Evolutionary conservation across 2,888 invertebrate species (phyloP).

Genomic region (Noctua janthina): DNA sequence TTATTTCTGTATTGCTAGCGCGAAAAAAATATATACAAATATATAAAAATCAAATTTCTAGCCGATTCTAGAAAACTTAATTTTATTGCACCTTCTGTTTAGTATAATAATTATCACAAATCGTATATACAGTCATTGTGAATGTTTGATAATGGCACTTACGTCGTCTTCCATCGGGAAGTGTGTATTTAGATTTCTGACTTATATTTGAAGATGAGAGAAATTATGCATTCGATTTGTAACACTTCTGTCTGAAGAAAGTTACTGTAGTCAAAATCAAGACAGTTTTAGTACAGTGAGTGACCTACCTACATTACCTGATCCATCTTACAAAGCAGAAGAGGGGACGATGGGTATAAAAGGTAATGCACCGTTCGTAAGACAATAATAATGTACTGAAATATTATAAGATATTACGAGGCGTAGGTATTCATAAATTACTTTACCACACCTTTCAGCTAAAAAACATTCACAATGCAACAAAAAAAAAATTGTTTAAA

Average conservation of each 20-base stretch:
- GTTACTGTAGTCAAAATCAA: not conserved
- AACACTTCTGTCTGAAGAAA: constrained; percentile 3
- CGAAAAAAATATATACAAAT: constrained; percentile 51
- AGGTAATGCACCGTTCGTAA: not conserved
- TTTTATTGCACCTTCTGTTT: constrained; percentile 69
- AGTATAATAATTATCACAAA: constrained; percentile 67
- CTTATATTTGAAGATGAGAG: constrained; percentile 3
- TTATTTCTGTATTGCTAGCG: constrained; percentile 54
- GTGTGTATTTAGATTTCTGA: constrained; percentile 10
- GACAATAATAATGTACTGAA: constrained; percentile 3
- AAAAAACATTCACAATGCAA: constrained; percentile 67
- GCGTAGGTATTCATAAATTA: not conserved
- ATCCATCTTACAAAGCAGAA: not conserved
- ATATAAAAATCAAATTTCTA: constrained; percentile 58
- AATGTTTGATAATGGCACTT: constrained; percentile 71
- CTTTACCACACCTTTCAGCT: constrained; percentile 8
- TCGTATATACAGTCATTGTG: constrained; percentile 68
- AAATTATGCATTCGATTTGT: constrained; percentile 14
- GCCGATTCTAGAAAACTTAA: constrained; percentile 67
- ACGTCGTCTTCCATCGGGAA: constrained; percentile 36
- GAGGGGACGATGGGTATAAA: not conserved
- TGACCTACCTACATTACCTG: not conserved
- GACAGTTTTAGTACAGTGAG: constrained; percentile 1
- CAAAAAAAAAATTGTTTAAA: constrained; percentile 53
- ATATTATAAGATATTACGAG: not conserved